phyloP scores from a whole-genome alignment of 2,113 vertebrate genomes.

The Delphinapterus leucas region DNA sequence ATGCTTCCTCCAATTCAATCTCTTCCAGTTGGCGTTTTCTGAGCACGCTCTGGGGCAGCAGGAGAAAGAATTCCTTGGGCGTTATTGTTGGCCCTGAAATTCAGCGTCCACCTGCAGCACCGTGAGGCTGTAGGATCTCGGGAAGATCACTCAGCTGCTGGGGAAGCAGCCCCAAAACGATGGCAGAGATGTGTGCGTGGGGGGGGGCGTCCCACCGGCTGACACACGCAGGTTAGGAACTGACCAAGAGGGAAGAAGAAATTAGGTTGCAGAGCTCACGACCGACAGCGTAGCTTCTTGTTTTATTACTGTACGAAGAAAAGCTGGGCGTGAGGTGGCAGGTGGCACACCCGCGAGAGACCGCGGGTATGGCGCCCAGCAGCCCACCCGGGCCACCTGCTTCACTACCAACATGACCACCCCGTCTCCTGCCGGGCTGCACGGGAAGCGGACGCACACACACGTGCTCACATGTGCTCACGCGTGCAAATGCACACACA shows the following conservation, averaged over 20 bases:
- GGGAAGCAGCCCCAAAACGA: too few relatives aligned
- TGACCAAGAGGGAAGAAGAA: background rate
- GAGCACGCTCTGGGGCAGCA: background rate
- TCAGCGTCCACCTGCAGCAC: fast-evolving
- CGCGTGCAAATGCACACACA: background rate
- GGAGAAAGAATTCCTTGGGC: background rate
- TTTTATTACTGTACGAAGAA: constrained; percentile 66
- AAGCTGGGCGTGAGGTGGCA: constrained; percentile 37
- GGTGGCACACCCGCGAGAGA: constrained; percentile 8
- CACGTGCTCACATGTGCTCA: background rate
- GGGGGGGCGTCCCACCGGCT: background rate
- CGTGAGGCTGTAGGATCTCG: too few relatives aligned
- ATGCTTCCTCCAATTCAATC: fast-evolving
- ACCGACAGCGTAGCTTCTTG: background rate
- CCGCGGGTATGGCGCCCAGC: constrained; percentile 5
- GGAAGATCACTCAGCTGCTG: background rate
- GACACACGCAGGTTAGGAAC: background rate
- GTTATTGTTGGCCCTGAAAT: background rate
- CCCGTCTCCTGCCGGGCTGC: background rate
- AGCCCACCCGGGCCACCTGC: background rate
- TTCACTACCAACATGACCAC: background rate
- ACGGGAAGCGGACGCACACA: background rate
- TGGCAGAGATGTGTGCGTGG: background rate
- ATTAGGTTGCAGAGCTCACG: background rate
- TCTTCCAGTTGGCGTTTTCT: background rate